Evolutionary conservation across 2,888 invertebrate species (phyloP).

Genomic region (Conomelus anceps): DNA sequence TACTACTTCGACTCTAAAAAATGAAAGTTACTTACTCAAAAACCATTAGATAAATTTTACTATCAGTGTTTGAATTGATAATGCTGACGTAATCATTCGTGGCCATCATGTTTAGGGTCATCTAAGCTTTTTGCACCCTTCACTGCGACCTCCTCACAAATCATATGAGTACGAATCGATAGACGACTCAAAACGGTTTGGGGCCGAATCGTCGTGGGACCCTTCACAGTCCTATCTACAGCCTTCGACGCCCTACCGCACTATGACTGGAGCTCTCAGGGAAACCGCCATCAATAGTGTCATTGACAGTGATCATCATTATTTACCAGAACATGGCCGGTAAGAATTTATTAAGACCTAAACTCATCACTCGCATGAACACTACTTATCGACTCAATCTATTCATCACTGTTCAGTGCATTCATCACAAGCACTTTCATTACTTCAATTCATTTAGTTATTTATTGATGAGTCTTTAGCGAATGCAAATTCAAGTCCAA

Average conservation of each 20-base stretch:
- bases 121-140: slow-evolving; percentile 35
- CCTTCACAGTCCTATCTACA: slow-evolving; percentile 40
- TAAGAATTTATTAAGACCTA: slow-evolving; percentile 22
- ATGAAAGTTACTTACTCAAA: too few relatives aligned
- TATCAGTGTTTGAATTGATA: neutral
- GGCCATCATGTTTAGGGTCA: slow-evolving; percentile 33
- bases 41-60: too few relatives aligned
- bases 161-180: slow-evolving; percentile 45
- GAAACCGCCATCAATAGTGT: slow-evolving; percentile 43
- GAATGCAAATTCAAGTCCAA: neutral
- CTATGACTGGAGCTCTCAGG: slow-evolving; percentile 40
- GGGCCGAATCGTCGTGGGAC: slow-evolving; percentile 40
- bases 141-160: slow-evolving; percentile 41
- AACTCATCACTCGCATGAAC: neutral
- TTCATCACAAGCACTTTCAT: neutral
- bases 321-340: slow-evolving; percentile 29
- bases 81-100: neutral
- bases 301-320: slow-evolving; percentile 38
- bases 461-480: neutral
- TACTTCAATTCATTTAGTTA: neutral
- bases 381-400: neutral
- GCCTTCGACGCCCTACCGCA: slow-evolving; percentile 39
- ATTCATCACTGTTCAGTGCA: neutral
- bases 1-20: too few relatives aligned
- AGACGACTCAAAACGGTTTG: slow-evolving; percentile 37